Evolutionary conservation across 2,113 vertebrate genomes (phyloP).

Genomic region (Centropus bengalensis): DNA sequence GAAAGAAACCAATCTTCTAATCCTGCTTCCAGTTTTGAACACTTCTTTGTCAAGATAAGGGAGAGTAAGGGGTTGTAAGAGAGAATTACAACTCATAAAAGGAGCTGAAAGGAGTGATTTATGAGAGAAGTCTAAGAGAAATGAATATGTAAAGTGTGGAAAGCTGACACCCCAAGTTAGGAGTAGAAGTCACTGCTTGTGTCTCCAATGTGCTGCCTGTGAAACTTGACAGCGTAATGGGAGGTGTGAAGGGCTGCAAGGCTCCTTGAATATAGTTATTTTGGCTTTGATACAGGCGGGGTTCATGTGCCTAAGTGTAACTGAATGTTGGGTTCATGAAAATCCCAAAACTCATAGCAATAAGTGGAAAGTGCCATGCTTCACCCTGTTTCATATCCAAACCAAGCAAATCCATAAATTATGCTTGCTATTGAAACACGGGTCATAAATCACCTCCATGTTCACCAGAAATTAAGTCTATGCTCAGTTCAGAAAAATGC

Average conservation of each 20-base stretch:
- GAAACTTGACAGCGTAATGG: slow-evolving; percentile 51
- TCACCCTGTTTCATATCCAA: slow-evolving; percentile 42
- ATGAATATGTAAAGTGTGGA: slow-evolving; percentile 52
- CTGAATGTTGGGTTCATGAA: slow-evolving; percentile 34
- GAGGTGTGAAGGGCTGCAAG: slow-evolving; percentile 43
- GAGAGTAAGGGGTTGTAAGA: slow-evolving; percentile 1
- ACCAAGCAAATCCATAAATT: slow-evolving; percentile 42
- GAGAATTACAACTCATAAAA: background rate
- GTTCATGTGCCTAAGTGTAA: slow-evolving; percentile 45
- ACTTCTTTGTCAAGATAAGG: background rate
- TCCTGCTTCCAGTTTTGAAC: background rate
- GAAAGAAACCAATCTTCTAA: background rate
- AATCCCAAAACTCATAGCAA: slow-evolving; percentile 60
- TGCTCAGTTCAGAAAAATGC: slow-evolving; percentile 26
- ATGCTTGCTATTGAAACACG: slow-evolving; percentile 9
- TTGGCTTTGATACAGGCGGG: slow-evolving; percentile 46
- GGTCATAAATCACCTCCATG: slow-evolving; percentile 24
- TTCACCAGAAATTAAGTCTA: slow-evolving; percentile 21
- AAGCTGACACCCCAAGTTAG: slow-evolving; percentile 40
- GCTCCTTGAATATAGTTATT: slow-evolving; percentile 45
- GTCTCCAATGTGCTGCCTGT: slow-evolving; percentile 26
- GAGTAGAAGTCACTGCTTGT: slow-evolving; percentile 34
- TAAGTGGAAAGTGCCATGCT: slow-evolving; percentile 56
- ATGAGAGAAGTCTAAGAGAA: slow-evolving; percentile 1
- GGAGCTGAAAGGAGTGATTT: slow-evolving; percentile 47